phyloP scores from a whole-genome alignment of 2,888 invertebrate species.

The Hydropsyche betteni region DNA sequence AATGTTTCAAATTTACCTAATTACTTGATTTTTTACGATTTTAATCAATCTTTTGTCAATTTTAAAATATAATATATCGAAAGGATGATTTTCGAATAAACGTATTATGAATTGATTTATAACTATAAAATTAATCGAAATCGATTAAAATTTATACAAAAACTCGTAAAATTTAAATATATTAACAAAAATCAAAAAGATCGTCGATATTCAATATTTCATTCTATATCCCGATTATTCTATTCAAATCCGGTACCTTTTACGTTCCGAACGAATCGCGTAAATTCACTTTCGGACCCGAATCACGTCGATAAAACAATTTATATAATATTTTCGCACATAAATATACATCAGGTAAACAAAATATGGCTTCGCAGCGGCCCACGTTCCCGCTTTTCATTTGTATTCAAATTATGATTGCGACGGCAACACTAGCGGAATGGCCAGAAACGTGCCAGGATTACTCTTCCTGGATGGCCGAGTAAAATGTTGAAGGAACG shows the following conservation, averaged over 20 bases:
- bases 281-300: neutral
- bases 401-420: slow-evolving; percentile 42
- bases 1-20: too few relatives aligned
- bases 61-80: too few relatives aligned
- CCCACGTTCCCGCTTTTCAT: slow-evolving; percentile 37
- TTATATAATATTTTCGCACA: neutral
- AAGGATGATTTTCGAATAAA: too few relatives aligned
- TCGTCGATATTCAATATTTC: neutral
- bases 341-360: too few relatives aligned
- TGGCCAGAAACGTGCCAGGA: slow-evolving; percentile 28
- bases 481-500: slow-evolving; percentile 30
- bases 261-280: neutral
- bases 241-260: neutral
- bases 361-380: slow-evolving; percentile 8
- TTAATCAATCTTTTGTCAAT: neutral
- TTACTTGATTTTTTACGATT: neutral
- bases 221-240: neutral
- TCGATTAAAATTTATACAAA: too few relatives aligned
- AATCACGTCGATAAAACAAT: neutral
- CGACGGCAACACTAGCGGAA: neutral
- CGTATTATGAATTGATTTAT: too few relatives aligned
- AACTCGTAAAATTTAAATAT: too few relatives aligned
- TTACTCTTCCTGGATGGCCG: slow-evolving; percentile 14
- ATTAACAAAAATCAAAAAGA: too few relatives aligned
- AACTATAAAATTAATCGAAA: too few relatives aligned